Evolutionary conservation across 1,140 invertebrate species (phyloP), one percentile per base, ranked within the genome.

Genomic region (Drosophila teissieri): DNA sequence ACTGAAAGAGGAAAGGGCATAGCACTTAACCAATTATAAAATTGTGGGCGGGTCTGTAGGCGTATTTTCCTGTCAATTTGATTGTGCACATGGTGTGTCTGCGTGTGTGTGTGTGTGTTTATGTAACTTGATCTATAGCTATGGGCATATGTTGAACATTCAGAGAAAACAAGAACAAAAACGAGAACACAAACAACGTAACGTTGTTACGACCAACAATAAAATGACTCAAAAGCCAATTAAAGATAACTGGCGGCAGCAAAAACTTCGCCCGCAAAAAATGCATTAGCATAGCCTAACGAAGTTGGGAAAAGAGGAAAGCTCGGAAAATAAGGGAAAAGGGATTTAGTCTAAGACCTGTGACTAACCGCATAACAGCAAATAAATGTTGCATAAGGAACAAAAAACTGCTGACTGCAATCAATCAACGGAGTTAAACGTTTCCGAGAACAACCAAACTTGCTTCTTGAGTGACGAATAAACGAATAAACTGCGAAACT

Each of bases 351-450:
- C 24, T 34, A 42, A 57, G 56, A 72, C 57, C 64, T 75, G 73
- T 53, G 70, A 79, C 55, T 75, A 76, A 69, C 55, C 68, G 58
- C 63, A 79, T 80, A 86, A 84, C 82, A 75, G 75, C 52, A 80
- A 89, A 88, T 83, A 89, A 83, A 88, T 88, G 79, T 88, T 88
- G 84, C 67, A 89, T 83, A 89, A 84, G 78, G 84, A 78, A 89
- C 80, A 84, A 89, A 89, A 85, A 89, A 89, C 89, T 89, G 84
- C 82, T 89, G 84, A 89, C 84, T 80, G 84, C 84, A 89, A 89
- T 89, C 84, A 89, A 89, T 89, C 84, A 89, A 82, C 77, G 80
- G 80, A 90, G 77, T 89, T 89, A 89, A 89, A 89, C 80, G 85
- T 58, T 89, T 89, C 77, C 84, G 80, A 72, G 64, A 36, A 52